Evolutionary conservation across 2,797 vertebrate species (phyloP).

Genomic region (Myripristis jacobus): DNA sequence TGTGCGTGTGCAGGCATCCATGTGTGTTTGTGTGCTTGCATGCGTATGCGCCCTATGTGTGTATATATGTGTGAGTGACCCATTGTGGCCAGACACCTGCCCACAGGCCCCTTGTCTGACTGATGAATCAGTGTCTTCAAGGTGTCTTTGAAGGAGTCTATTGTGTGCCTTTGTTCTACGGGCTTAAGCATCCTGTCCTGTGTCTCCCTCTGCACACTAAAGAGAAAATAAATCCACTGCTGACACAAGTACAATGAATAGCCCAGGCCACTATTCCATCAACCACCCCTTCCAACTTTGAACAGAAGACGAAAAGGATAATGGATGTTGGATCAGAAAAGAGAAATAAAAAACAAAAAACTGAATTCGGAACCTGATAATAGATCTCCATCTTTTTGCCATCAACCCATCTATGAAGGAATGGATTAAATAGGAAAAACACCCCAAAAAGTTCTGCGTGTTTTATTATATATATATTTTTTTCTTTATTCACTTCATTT

Average conservation of each 20-base stretch:
- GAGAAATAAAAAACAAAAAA: slow-evolving; percentile 32
- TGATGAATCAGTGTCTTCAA: slow-evolving; percentile 82
- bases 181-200: slow-evolving; percentile 74
- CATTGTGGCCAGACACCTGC: slow-evolving; percentile 83
- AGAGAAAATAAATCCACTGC: slow-evolving; percentile 77
- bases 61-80: slow-evolving; percentile 70
- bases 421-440: slow-evolving; percentile 39
- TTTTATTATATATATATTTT: slow-evolving; percentile 62
- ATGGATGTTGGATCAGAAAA: slow-evolving; percentile 56
- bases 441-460: slow-evolving; percentile 56
- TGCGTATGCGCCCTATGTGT: slow-evolving; percentile 26
- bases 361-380: slow-evolving; percentile 40
- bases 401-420: slow-evolving; percentile 34
- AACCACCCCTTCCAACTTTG: slow-evolving; percentile 59
- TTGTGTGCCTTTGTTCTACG: slow-evolving; percentile 79
- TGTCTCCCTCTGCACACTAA: slow-evolving; percentile 68
- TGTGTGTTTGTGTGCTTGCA: slow-evolving; percentile 26
- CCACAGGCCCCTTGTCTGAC: slow-evolving; percentile 79
- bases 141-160: slow-evolving; percentile 82
- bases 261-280: slow-evolving; percentile 67
- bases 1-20: slow-evolving; percentile 9
- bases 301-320: slow-evolving; percentile 58
- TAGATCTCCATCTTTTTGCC: slow-evolving; percentile 41
- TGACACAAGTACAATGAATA: slow-evolving; percentile 74
- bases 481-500: slow-evolving; percentile 66